Evolutionary conservation across 2,888 invertebrate species (phyloP), one percentile per base, ranked within the genome.

Genomic region (Creontiades dilutus): DNA sequence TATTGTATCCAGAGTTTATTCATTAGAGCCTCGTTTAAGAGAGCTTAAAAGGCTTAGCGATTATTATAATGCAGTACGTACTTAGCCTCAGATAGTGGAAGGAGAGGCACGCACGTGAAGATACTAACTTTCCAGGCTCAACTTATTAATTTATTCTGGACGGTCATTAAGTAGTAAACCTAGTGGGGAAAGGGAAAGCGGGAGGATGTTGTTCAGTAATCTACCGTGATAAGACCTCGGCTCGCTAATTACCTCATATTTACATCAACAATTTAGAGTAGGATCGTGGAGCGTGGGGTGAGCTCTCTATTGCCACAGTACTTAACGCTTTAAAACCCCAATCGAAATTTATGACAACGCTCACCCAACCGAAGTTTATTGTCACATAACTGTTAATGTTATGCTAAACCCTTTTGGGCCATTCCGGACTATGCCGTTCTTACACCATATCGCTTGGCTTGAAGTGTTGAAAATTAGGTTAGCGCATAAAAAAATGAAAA

Each of bases 231-330:
- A 82, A 82, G 82, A 55, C 47, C 16, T 52, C 52, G 13, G 55
- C 55, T n/a, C 52, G 82, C 82, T 82, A 82, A 82, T 82, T 82
- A 82, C 82, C 82, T 82, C 82, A 55, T 48, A 82, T 82, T 82
- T 55, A 82, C 27, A 82, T 82, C 52, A 52, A 28, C 52, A 23
- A 82, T 82, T 82, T 27, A 82, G 48, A 82, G 55, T 14, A 52
- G 55, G 52, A 48, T 14, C n/a, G 27, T 46, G 46, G 37, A n/a
- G 47, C 46, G 78, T 46, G 78, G 78, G 78, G 78, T 46, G 78
- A 47, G 28, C 16, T 46, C 78, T 78, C 78, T 47, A 78, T 78
- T 46, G 78, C 78, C 19, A 4, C 46, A 78, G 78, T 46, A 47
- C 78, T 78, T 78, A 78, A 78, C 78, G 37, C 78, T 27, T 52